Evolutionary conservation across 1,140 invertebrate genomes (phyloP), one percentile per base, ranked within the genome.

Genomic region (Lerema accius): DNA sequence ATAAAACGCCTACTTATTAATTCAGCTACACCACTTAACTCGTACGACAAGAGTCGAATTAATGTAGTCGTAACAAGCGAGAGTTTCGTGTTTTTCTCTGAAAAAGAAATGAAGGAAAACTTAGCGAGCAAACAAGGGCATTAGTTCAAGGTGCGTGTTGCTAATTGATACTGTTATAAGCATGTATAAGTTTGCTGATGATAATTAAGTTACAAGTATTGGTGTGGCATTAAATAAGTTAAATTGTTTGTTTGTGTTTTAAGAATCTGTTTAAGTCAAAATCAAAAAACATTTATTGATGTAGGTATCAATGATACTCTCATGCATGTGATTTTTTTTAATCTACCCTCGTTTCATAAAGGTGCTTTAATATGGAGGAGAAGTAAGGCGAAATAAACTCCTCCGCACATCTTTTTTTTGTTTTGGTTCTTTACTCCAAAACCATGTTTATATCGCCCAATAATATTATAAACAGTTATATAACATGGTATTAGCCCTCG

Each of bases 121-220:
- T n/a, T 19, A 9, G 45, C n/a, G 28, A 61, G 39, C 62, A 56
- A 78, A 80, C 73, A 80, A 72, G 66, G 35, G 62, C 71, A 80
- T 80, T 76, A 76, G 66, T 78, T 69, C 39, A 67, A 80, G 68
- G 73, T 74, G 63, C 40, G 53, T 43, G 59, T 61, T 39, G 40
- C 55, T 76, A 78, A 80, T 76, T 69, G 65, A 66, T 60, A 65
- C 67, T 65, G 58, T 69, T 76, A 58, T 45, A 55, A 28, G 50
- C 53, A 6, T 32, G 16, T 56, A 40, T 32, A 56, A 56, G 11
- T 40, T 26, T 23, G n/a, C 45, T 28, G 23, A 6, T 43, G 9
- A 13, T 55, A 43, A 56, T 45, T 39, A 45, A 56, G 53, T 56
- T 45, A 45, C 40, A 32, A 14, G 40, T 56, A 23, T 56, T 55